Evolutionary conservation across 1,140 invertebrate genomes (phyloP).

Genomic region (Colletes latitarsis): DNA sequence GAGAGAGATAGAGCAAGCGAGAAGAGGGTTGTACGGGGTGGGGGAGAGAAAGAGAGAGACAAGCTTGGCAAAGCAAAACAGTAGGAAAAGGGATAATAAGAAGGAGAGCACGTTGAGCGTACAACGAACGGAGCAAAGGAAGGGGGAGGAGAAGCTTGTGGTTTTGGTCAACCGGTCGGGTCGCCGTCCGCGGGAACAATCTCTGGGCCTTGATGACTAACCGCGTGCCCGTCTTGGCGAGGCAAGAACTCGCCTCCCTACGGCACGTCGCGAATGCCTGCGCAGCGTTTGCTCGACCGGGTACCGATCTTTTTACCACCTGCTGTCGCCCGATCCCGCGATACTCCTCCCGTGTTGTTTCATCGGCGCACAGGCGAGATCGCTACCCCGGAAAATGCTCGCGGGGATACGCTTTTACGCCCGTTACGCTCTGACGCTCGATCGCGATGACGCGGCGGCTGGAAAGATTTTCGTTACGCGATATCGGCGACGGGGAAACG

Average conservation of each 20-base stretch:
- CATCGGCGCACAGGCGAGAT: conserved; percentile 17
- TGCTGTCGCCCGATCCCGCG: conserved; percentile 66
- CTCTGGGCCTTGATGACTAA: conserved; percentile 75
- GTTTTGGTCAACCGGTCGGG: conserved; percentile 74
- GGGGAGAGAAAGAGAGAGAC: too few species aligned
- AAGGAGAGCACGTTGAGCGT: not conserved
- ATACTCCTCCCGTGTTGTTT: conserved; percentile 51
- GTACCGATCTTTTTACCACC: conserved; percentile 75
- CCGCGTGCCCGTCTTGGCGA: conserved; percentile 72
- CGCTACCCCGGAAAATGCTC: conserved; percentile 42
- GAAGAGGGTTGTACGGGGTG: too few species aligned
- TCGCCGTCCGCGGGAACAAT: conserved; percentile 68
- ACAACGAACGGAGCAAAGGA: not conserved
- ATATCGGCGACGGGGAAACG: too few species aligned
- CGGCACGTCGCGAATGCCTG: conserved; percentile 73
- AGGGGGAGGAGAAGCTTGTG: conserved; percentile 62
- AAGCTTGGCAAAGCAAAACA: conserved; percentile 4
- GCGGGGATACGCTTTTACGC: not conserved
- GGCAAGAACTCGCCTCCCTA: conserved; percentile 74
- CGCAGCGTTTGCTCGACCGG: conserved; percentile 66
- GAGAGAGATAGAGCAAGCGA: too few species aligned
- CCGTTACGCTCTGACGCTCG: too few species aligned
- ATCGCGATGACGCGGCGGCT: too few species aligned
- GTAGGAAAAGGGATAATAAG: conserved; percentile 26
- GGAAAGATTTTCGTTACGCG: too few species aligned